A percentile compares a stretch with the other conserved stretches of the same genome.
These are phyloP conservation scores for Dicranocentrus wangi DNA, from an alignment of 2,888 invertebrate species.

Conservation along the genomic window DNA sequence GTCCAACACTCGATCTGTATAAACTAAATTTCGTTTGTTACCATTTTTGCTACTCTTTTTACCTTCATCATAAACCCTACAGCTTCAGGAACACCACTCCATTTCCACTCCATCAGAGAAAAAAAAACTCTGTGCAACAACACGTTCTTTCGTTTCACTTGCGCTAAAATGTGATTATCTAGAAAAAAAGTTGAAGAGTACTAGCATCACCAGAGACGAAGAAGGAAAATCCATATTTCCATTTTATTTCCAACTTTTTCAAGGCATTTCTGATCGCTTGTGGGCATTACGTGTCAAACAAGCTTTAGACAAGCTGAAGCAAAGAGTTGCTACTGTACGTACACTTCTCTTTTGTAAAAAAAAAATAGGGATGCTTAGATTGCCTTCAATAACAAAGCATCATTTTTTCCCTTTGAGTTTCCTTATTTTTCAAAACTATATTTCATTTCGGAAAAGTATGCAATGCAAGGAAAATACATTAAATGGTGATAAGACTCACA, in stretches of 20 bases:
- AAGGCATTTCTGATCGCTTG: constrained; percentile 54
- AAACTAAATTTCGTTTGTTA: background rate
- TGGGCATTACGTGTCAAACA: constrained; percentile 60
- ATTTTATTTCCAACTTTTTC: constrained; percentile 55
- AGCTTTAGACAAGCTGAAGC: constrained; percentile 8
- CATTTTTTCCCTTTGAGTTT: background rate
- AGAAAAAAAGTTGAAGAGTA: constrained; percentile 1
- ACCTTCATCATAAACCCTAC: constrained; percentile 17
- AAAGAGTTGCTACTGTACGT: background rate
- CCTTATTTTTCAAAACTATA: too few species aligned
- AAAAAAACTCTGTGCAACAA: constrained; percentile 29
- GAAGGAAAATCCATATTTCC: constrained; percentile 54
- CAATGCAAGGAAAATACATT: too few species aligned
- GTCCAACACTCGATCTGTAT: background rate
- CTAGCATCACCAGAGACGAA: constrained; percentile 3
- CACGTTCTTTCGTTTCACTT: constrained; percentile 36
- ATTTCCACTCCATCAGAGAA: constrained; percentile 49
- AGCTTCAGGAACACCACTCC: constrained; percentile 38
- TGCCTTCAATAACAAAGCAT: too few species aligned
- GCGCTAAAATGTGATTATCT: constrained; percentile 57
- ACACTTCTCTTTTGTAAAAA: background rate
- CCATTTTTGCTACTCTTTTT: background rate
- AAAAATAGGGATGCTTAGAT: too few species aligned
- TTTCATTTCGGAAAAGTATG: too few species aligned
- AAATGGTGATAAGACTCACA: too few species aligned